Conservation (phyloP, 2,888 invertebrate species). For the Neoitamus cyanurus region DNA sequence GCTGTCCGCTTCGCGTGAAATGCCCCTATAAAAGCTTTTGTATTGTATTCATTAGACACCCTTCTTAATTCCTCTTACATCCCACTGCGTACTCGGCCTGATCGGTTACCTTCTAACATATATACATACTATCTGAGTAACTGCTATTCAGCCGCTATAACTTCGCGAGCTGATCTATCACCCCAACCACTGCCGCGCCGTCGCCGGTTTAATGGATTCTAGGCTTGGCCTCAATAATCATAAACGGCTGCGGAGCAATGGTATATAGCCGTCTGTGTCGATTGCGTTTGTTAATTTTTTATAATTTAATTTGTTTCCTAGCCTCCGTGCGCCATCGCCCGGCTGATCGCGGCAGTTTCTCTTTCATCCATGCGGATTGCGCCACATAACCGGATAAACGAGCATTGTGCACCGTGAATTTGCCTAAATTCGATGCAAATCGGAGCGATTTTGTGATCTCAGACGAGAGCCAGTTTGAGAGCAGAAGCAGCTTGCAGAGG, state of each 20-base stretch:
- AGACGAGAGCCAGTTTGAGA: neutral
- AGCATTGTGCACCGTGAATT: neutral
- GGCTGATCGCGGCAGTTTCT: neutral
- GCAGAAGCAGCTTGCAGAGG: neutral
- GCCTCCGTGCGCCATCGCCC: neutral
- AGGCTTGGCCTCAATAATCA: neutral
- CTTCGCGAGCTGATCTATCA: neutral
- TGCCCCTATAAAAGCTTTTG: too few species aligned
- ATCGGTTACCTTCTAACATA: neutral
- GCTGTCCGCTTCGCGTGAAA: too few species aligned
- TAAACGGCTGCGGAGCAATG: neutral
- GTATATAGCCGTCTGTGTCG: neutral
- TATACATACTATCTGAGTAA: neutral
- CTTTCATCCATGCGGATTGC: neutral
- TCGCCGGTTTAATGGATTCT: neutral
- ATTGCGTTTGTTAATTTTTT: neutral
- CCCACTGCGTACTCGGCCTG: neutral
- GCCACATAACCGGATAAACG: neutral
- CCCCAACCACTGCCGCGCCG: neutral
- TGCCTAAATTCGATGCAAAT: neutral
- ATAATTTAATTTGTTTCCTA: slow-evolving; percentile 1
- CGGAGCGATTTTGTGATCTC: neutral
- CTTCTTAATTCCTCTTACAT: too few species aligned
- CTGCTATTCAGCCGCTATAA: neutral
- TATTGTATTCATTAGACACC: neutral